These are phyloP conservation scores for Cepaea nemoralis DNA, from an alignment of 1,140 invertebrate species.

Conservation along the genomic window DNA sequence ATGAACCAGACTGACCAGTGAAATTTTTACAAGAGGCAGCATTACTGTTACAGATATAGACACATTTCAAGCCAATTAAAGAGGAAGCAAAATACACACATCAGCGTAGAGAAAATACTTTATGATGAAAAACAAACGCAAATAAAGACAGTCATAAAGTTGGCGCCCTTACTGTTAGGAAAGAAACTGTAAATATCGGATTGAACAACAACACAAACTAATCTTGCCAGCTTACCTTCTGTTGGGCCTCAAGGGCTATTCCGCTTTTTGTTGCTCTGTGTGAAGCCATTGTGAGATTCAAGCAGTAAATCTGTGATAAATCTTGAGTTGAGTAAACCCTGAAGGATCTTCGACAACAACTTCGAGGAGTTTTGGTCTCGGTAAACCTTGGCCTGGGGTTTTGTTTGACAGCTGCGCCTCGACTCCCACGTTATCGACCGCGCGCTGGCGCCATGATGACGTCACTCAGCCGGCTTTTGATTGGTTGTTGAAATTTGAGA, in stretches of 20 bases:
- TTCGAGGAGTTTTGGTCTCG: background rate
- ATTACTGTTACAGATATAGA: too few species aligned
- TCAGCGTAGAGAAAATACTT: too few species aligned
- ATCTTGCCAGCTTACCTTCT: conserved; percentile 39
- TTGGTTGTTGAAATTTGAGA: background rate
- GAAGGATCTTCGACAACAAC: background rate
- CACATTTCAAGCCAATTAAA: too few species aligned
- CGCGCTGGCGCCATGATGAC: background rate
- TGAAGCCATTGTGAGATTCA: background rate
- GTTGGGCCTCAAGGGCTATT: conserved; percentile 44
- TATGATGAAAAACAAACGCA: too few species aligned
- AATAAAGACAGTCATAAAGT: too few species aligned
- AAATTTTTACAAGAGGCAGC: too few species aligned
- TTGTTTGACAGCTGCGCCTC: background rate
- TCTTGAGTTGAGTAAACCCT: background rate
- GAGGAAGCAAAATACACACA: too few species aligned
- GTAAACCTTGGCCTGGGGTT: background rate
- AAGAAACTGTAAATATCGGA: too few species aligned
- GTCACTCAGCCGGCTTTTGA: background rate
- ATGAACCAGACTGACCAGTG: too few species aligned
- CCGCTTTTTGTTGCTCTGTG: conserved; percentile 45
- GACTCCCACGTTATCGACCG: background rate
- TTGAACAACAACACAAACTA: background rate
- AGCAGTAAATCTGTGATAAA: background rate
- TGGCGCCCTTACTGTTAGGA: too few species aligned